Conservation (phyloP, 2,113 vertebrate species). For the Neomonachus schauinslandi region DNA sequence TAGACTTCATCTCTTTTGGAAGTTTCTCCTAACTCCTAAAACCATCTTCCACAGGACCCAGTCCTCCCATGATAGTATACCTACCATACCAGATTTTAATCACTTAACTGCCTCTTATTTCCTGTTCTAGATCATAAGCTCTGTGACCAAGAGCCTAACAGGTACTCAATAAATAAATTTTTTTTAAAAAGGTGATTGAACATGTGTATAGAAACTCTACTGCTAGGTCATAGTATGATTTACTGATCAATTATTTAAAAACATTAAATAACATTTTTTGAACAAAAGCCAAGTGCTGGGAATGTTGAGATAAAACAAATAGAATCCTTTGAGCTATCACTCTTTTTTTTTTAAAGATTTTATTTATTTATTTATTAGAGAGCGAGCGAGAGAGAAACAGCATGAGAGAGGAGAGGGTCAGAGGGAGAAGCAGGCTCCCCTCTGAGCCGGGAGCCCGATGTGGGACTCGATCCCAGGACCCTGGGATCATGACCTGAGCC, state of each 20-base stretch:
- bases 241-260: constrained; percentile 11
- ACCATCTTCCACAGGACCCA: background rate
- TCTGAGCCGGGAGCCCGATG: too few species aligned
- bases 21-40: background rate
- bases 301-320: background rate
- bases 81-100: constrained; percentile 78
- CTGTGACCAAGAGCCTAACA: background rate
- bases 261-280: background rate
- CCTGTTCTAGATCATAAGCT: background rate
- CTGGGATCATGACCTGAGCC: too few species aligned
- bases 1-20: background rate
- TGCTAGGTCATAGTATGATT: background rate
- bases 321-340: background rate
- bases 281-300: background rate
- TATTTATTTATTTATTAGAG: too few species aligned
- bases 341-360: too few species aligned
- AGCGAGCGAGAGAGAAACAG: too few species aligned
- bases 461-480: too few species aligned
- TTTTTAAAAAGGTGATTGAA: background rate
- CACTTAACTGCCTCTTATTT: background rate
- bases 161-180: background rate
- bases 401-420: too few species aligned
- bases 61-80: too few species aligned
- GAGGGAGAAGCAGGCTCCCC: too few species aligned
- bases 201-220: background rate